Evolutionary conservation across 2,888 invertebrate genomes (phyloP).

Genomic region (Meiosimyza decipiens): DNA sequence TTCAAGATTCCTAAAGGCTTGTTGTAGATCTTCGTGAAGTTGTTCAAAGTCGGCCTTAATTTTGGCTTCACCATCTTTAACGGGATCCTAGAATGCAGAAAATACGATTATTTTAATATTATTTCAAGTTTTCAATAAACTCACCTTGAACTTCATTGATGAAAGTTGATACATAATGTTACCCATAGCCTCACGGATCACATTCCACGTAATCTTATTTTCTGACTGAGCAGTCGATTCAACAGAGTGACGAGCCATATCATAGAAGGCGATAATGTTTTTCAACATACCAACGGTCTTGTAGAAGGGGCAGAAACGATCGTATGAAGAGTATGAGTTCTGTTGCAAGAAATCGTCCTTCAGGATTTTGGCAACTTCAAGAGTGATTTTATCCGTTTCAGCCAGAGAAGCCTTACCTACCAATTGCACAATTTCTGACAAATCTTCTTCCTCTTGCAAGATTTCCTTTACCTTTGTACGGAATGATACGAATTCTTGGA

Average conservation of each 20-base stretch:
- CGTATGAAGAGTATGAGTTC: slow-evolving; percentile 96
- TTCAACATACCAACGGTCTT: slow-evolving; percentile 99
- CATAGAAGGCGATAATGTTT: slow-evolving; percentile 98
- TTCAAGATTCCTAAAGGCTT: slow-evolving; percentile 98
- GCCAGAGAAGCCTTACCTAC: slow-evolving; percentile 99
- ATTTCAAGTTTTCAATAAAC: slow-evolving; percentile 30
- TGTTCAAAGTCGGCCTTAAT: slow-evolving; percentile 98
- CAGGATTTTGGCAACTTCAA: slow-evolving; percentile 97
- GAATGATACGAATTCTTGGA: slow-evolving; percentile 95
- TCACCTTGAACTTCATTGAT: slow-evolving; percentile 98
- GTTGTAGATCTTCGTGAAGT: slow-evolving; percentile 95
- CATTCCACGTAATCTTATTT: slow-evolving; percentile 98
- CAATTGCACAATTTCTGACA: slow-evolving; percentile 99
- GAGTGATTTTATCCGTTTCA: slow-evolving; percentile 98
- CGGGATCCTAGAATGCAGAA: slow-evolving; percentile 82
- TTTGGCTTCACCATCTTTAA: slow-evolving; percentile 97
- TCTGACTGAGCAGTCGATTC: slow-evolving; percentile 98
- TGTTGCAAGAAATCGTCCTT: slow-evolving; percentile 99
- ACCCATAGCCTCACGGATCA: slow-evolving; percentile 97
- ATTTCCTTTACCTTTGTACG: slow-evolving; percentile 96
- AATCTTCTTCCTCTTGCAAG: slow-evolving; percentile 97
- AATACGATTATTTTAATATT: slow-evolving; percentile 2
- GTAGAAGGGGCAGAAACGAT: slow-evolving; percentile 99
- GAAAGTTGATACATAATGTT: slow-evolving; percentile 96
- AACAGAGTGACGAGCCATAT: slow-evolving; percentile 97